Base-by-base conservation (phyloP, 2,113 vertebrate species). In the Pelobates fuscus region DNA sequence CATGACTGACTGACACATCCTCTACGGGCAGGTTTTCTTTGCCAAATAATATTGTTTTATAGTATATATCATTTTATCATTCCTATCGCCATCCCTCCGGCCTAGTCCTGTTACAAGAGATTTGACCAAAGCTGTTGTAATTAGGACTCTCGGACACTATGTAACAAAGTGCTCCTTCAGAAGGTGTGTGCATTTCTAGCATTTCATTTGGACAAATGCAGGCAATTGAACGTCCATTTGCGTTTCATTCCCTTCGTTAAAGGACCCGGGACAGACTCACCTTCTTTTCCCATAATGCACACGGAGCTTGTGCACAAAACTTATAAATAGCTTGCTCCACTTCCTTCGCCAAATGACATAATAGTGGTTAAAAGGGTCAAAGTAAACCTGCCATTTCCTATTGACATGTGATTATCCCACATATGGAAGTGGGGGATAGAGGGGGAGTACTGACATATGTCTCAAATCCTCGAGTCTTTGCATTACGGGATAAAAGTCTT, bases 311-410 rank as follows among this genome's bases (percentile, higher is more conserved):
- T 24, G 37, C 1, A 2, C 20, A 10, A 65, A 43, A 24, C 62
- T 27, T 65, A 65, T 41, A 65, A 65, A 43, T 41, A 65, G 23
- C 46, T 58, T 26, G 25, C 25, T 66, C 27, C 62, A 30, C 18
- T 74, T 66, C 52, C 49, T 49, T 57, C 61, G 37, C 37, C 46
- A 44, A 63, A 66, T 29, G 49, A n/a, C 54, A 29, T 75, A 59
- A 59, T 21, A 67, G 62, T 62, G 71, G 60, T 63, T 59, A 75
- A 44, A 57, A 75, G 54, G 63, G 63, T 75, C 60, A 72, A 4
- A 15, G 21, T 41, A n/a, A 29, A 30, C 59, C 43, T 17, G 68
- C 20, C 20, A 17, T 58, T 71, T 58, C 58, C 55, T 29, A 23
- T 49, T 71, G 57, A 24, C 30, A 26, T 49, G 27, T 25, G 18